Evolutionary conservation across 2,888 invertebrate genomes (phyloP), one percentile per base, ranked within the genome.

Genomic region (Hirudinaria manillensis): DNA sequence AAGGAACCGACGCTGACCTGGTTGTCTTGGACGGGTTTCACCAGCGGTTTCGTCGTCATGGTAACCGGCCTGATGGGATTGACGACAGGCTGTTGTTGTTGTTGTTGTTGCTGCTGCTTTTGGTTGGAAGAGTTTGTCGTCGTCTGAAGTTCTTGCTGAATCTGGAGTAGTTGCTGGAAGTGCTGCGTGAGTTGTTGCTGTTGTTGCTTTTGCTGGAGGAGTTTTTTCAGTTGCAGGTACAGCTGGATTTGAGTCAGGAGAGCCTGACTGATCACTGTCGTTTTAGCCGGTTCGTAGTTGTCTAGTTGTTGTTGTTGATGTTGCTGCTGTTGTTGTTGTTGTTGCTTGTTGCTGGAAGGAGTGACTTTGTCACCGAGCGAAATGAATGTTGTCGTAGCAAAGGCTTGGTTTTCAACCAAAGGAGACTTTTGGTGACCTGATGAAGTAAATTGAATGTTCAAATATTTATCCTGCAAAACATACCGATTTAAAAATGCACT

Each of bases 161-260:
- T 16, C 29, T 61, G 61, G 24, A 29, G 7, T 29, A 61, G 29
- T 6, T 61, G 24, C 24, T 61, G 24, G 61, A 61, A 27, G 45
- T 45, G 45, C n/a, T 61, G 24, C 29, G 61, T 10, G 29, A 61
- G 61, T 29, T 61, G 61, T 10, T 61, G 61, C 61, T 61, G 61
- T 61, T 29, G 61, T 29, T 27, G 61, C 24, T 61, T 24, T 29
- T 61, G 61, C 19, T 61, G 24, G 24, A 61, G 61, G 21, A 27
- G 61, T 16, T 61, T 61, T 61, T 61, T 61, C 61, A 61, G 61
- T n/a, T 61, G 61, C 1, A 61, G 29, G 29, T 61, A 29, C 24
- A 61, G n/a, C 29, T 61, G 61, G 24, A 61, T 61, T 19, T 61
- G 61, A 4, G 24, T 61, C 61, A 61, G 19, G 24, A 61, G 61